Evolutionary conservation across 2,797 vertebrate species (phyloP), one percentile per base, ranked within the genome.

Genomic region (Lepidocolaptes lacrymiger): DNA sequence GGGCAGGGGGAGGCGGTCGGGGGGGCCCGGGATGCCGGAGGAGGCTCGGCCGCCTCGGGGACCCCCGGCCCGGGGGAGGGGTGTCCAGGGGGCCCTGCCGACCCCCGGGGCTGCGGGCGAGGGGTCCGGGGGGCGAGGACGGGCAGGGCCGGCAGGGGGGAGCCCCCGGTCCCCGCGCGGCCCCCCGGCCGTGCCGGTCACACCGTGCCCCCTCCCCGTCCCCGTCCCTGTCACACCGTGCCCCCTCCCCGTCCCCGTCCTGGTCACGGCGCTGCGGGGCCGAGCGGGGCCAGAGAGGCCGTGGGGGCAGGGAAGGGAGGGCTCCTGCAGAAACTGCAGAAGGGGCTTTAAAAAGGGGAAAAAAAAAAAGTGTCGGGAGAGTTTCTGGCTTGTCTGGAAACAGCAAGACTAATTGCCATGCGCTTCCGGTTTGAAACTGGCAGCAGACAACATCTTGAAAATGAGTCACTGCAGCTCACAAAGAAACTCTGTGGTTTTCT

Each of bases 391-490:
- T 98, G 99, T 99, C 99, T 99, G 99, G 99, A 99, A 98, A 98
- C 98, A 97, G 98, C 98, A 98, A 99, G 99, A 99, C 98, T 99
- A 99, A 99, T 99, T 99, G 99, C 99, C 99, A 98, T 99, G 98
- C 98, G 98, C 98, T 99, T 99, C 99, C 99, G 99, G 99, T 99
- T 99, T 98, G 98, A 99, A 99, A 99, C 99, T 99, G 99, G 99
- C 99, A 99, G 99, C 98, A 98, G 98, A 99, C 99, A 99, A 98
- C 98, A 98, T 99, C 98, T 99, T 99, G 99, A 99, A 99, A 99
- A 99, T 99, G 99, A 99, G 98, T 99, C 99, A 99, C 98, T 98
- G 97, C 97, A 97, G 98, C 97, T 98, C 99, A 99, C 99, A 99
- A 99, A 99, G 99, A 99, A 98, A 98, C 98, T 98, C 98, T 98